phyloP scores from a whole-genome alignment of 2,113 vertebrate species.

The Grantiella picta region DNA sequence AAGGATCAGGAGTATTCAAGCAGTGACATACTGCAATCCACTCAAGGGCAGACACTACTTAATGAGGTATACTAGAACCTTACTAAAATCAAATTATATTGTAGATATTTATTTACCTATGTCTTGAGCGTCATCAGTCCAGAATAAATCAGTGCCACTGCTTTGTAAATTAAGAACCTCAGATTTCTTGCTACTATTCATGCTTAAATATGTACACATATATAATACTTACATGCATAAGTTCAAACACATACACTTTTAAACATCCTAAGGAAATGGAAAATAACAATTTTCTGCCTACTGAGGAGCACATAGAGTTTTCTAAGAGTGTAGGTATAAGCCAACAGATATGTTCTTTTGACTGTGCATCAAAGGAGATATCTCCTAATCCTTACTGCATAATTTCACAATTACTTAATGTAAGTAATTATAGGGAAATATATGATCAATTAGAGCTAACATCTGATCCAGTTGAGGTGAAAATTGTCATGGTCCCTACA shows the following conservation, averaged over 20 bases:
- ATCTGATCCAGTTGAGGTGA: neutral
- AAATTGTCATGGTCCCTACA: neutral
- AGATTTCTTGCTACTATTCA: neutral
- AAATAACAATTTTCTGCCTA: neutral
- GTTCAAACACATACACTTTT: neutral
- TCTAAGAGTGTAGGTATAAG: neutral
- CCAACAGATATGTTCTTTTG: neutral
- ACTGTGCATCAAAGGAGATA: neutral
- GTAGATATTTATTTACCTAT: neutral
- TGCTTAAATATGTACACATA: neutral
- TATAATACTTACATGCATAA: neutral
- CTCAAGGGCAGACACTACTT: neutral
- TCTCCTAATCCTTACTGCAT: neutral
- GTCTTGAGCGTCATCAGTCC: neutral
- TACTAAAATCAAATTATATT: neutral
- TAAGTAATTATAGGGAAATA: neutral
- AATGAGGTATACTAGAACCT: neutral
- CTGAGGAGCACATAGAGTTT: neutral
- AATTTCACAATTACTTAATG: neutral
- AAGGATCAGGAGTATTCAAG: neutral
- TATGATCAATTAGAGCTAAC: neutral
- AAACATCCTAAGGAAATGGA: neutral
- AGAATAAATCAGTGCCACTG: neutral
- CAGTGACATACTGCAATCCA: neutral
- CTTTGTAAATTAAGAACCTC: neutral